A percentile compares a stretch with the other conserved stretches of the same genome.
phyloP scores from a whole-genome alignment of 1,140 invertebrate species.

The Drosophila albomicans region DNA sequence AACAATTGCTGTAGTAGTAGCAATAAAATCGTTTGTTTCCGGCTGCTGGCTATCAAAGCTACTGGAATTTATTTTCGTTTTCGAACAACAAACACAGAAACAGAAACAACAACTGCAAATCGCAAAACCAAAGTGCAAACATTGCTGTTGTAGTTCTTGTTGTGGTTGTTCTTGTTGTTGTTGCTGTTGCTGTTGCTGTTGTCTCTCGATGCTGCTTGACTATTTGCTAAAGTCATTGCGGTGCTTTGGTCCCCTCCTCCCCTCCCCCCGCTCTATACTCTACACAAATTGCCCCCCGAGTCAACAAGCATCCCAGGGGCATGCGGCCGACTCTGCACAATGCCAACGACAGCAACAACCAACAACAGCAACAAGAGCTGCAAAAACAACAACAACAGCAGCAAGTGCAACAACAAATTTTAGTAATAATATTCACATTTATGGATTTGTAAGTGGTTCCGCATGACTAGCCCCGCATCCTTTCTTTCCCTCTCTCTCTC shows the following conservation, averaged over 20 bases:
- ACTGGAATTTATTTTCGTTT: slow-evolving; percentile 76
- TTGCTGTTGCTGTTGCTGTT: slow-evolving; percentile 50
- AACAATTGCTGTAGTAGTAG: slow-evolving; percentile 60
- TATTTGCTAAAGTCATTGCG: slow-evolving; percentile 82
- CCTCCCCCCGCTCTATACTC: slow-evolving; percentile 4
- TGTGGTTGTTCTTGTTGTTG: slow-evolving; percentile 15
- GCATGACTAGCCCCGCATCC: slow-evolving; percentile 72
- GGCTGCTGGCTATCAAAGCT: slow-evolving; percentile 73
- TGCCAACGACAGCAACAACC: slow-evolving; percentile 41
- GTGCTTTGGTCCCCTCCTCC: slow-evolving; percentile 44
- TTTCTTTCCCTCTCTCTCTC: slow-evolving; percentile 7
- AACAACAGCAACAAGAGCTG: slow-evolving; percentile 39
- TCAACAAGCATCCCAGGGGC: slow-evolving; percentile 39
- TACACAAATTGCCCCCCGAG: slow-evolving; percentile 46
- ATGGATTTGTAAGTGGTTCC: slow-evolving; percentile 82
- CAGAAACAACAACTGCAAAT: slow-evolving; percentile 68
- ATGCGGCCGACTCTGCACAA: slow-evolving; percentile 54
- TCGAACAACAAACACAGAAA: slow-evolving; percentile 66
- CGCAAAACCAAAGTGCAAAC: slow-evolving; percentile 81
- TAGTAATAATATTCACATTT: slow-evolving; percentile 83
- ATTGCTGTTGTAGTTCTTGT: slow-evolving; percentile 51
- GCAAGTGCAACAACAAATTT: slow-evolving; percentile 64
- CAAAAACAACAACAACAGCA: slow-evolving; percentile 42
- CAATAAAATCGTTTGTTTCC: slow-evolving; percentile 83
- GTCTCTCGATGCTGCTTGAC: slow-evolving; percentile 65